A percentile compares a stretch with the other conserved stretches of the same genome.
These are phyloP conservation scores for Picathartes gymnocephalus DNA, from an alignment of 2,113 vertebrate genomes.

Conservation along the genomic window DNA sequence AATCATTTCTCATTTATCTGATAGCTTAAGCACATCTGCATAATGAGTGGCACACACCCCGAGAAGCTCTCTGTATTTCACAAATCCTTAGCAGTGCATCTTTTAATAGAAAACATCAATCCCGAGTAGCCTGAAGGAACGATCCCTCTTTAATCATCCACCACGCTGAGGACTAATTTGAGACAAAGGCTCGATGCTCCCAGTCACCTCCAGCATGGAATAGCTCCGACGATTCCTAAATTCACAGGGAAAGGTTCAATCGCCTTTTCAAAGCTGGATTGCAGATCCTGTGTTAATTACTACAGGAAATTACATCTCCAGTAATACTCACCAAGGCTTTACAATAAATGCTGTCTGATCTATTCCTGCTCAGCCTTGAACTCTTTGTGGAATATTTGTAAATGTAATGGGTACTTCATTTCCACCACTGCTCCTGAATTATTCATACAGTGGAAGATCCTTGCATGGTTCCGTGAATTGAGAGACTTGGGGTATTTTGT, in stretches of 20 bases:
- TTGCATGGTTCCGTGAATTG: background rate
- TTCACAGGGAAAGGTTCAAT: constrained; percentile 17
- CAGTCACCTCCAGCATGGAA: constrained; percentile 4
- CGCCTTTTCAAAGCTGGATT: constrained; percentile 24
- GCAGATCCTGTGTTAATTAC: constrained; percentile 17
- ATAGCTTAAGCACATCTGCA: constrained; percentile 33
- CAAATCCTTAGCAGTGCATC: constrained; percentile 25
- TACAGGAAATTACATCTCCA: constrained; percentile 20
- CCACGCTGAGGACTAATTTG: constrained; percentile 40
- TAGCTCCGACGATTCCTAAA: background rate
- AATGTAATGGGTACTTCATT: constrained; percentile 57
- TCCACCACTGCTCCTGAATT: constrained; percentile 52
- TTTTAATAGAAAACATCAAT: constrained; percentile 70
- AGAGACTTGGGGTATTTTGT: constrained; percentile 29
- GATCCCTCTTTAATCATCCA: constrained; percentile 57
- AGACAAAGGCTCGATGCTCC: constrained; percentile 10
- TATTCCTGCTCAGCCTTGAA: constrained; percentile 42
- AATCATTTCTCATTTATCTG: constrained; percentile 48
- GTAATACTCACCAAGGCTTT: constrained; percentile 19
- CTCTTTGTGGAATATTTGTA: constrained; percentile 62
- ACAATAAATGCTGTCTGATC: constrained; percentile 54
- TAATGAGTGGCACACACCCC: background rate
- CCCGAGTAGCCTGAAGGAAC: constrained; percentile 40
- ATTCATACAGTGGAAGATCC: constrained; percentile 48
- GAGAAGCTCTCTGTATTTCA: constrained; percentile 23